Percentiles rank a stretch among this genome's conserved stretches.
phyloP scores from a whole-genome alignment of 2,113 vertebrate genomes.

The Bombycilla garrulus region DNA sequence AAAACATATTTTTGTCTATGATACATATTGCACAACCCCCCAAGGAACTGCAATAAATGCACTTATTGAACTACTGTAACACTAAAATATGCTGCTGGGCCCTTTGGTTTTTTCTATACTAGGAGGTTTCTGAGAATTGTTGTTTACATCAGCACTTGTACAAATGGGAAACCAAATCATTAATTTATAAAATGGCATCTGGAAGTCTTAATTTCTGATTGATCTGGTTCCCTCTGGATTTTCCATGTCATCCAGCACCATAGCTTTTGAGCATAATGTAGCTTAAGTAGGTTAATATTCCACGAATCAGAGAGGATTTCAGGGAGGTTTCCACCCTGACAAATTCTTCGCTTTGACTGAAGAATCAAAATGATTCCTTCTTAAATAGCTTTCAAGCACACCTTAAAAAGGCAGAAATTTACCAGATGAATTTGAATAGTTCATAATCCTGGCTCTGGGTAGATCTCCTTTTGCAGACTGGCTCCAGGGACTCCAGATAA shows the following conservation, averaged over 20 bases:
- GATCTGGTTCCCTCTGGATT: slow-evolving; percentile 51
- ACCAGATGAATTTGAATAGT: neutral
- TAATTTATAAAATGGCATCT: slow-evolving; percentile 70
- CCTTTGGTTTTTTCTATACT: neutral
- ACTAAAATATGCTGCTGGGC: slow-evolving; percentile 15
- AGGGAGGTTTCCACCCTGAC: neutral
- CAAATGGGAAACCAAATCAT: slow-evolving; percentile 65
- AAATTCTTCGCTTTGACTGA: neutral
- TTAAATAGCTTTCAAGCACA: neutral
- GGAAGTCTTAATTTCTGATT: slow-evolving; percentile 61
- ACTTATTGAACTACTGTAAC: slow-evolving; percentile 39
- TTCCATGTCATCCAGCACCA: slow-evolving; percentile 17
- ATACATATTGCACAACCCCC: neutral
- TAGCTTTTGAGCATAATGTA: slow-evolving; percentile 38
- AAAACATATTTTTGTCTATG: slow-evolving; percentile 9
- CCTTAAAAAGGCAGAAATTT: neutral
- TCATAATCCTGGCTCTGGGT: neutral
- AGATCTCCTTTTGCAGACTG: neutral
- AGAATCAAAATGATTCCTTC: neutral
- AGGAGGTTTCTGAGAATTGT: slow-evolving; percentile 33
- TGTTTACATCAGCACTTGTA: slow-evolving; percentile 55
- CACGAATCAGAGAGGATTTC: neutral
- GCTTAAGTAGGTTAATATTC: slow-evolving; percentile 45
- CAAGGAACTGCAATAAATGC: slow-evolving; percentile 44
- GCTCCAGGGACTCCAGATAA: neutral